Evolutionary conservation across 2,113 vertebrate species (phyloP).

Genomic region (Chiloscyllium plagiosum): DNA sequence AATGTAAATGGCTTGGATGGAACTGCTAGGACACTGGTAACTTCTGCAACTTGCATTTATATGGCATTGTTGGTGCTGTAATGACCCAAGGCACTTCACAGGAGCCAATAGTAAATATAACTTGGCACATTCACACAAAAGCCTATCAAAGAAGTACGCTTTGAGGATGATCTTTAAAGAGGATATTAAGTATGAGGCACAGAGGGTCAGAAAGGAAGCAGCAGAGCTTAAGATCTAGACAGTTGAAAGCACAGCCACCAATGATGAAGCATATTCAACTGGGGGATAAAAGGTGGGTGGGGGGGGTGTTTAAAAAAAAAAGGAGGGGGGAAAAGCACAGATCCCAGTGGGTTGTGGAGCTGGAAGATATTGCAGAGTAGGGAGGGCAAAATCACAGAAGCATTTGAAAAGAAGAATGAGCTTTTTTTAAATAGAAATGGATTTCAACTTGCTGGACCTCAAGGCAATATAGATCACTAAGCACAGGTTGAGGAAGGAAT

Average conservation of each 20-base stretch:
- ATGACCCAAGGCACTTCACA: background rate
- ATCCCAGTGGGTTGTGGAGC: background rate
- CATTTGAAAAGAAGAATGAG: background rate
- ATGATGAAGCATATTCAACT: background rate
- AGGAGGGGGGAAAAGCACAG: background rate
- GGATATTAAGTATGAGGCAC: background rate
- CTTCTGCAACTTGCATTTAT: background rate
- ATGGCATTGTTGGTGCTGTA: background rate
- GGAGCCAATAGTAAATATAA: background rate
- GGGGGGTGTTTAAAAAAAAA: too few species aligned
- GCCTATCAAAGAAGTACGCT: background rate
- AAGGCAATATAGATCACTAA: background rate
- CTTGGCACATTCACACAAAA: background rate
- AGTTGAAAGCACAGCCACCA: too few species aligned
- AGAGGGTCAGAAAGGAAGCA: background rate
- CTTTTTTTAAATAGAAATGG: background rate
- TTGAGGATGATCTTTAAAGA: background rate
- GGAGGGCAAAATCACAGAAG: background rate
- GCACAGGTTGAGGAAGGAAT: background rate
- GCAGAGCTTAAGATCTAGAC: background rate
- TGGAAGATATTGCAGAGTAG: background rate
- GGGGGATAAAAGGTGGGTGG: background rate
- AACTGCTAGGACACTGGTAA: background rate
- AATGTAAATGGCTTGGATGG: background rate
- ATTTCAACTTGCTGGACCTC: background rate